A percentile compares a stretch with the other conserved stretches of the same genome.
These are phyloP conservation scores for Ictalurus furcatus DNA, from an alignment of 2,113 vertebrate species.

Conservation along the genomic window DNA sequence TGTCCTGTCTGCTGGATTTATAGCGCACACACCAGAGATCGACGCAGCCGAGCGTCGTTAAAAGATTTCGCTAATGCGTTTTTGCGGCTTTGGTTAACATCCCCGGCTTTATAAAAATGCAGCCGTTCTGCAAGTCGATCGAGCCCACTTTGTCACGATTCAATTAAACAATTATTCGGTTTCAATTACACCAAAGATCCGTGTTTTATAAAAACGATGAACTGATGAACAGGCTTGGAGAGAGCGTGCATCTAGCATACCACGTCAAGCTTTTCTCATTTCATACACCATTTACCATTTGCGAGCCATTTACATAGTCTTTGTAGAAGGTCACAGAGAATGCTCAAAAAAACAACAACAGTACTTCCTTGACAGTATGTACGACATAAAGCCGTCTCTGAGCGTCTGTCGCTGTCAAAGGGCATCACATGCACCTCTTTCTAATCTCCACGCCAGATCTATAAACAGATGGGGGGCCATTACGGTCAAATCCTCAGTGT, in stretches of 20 bases:
- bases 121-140: neutral
- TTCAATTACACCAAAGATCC: slow-evolving; percentile 23
- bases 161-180: slow-evolving; percentile 32
- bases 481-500: slow-evolving; percentile 68
- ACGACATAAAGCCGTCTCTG: slow-evolving; percentile 27
- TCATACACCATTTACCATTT: slow-evolving; percentile 63
- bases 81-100: slow-evolving; percentile 39
- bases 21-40: slow-evolving; percentile 39
- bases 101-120: neutral
- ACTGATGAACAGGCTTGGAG: neutral
- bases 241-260: slow-evolving; percentile 22
- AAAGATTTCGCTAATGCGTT: slow-evolving; percentile 11
- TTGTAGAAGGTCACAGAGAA: neutral
- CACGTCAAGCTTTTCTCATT: slow-evolving; percentile 55
- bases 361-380: slow-evolving; percentile 15
- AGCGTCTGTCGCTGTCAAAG: slow-evolving; percentile 69
- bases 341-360: neutral
- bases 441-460: slow-evolving; percentile 60
- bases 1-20: slow-evolving; percentile 58
- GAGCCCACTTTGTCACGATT: slow-evolving; percentile 1
- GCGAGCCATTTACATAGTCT: slow-evolving; percentile 30
- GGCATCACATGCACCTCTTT: slow-evolving; percentile 62
- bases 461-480: slow-evolving; percentile 80
- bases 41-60: slow-evolving; percentile 14
- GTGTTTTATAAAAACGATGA: neutral